Base-by-base conservation (phyloP, 2,797 vertebrate genomes). In the Rallus crepitans region DNA sequence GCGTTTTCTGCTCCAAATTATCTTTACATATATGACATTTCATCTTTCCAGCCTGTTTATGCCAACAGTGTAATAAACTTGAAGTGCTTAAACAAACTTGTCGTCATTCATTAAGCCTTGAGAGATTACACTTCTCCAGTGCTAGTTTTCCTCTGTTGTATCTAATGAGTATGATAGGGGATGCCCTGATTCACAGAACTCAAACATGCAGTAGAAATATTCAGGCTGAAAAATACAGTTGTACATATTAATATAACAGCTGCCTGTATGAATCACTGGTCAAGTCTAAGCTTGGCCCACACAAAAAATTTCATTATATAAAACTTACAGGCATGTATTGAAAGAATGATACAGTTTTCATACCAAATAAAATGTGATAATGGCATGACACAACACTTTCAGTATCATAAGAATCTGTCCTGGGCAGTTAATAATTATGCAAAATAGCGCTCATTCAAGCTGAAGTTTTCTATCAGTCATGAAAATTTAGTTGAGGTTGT, bases 1-100 rank as follows among this genome's bases (percentile, higher is more conserved):
- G 45, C 1, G 1, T 0, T 55, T 79, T 42, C 5, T 93, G 40
- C 35, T 79, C 37, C 48, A 73, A 33, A 87, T 91, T 52, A 59
- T 72, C 13, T 89, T 72, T 48, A 31, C 20, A 12, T 78, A 28
- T 57, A 23, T 66, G 50, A 78, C 20, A 78, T 85, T 91, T 85
- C 28, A 45, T 68, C 53, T 95, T 94, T 78, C 84, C 68, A 75
- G 30, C 35, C 33, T 87, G 28, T 60, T 85, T 80, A 59, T 56
- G 55, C 23, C 50, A 85, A 69, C 33, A 87, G 8, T 14, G 3
- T 68, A 90, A 94, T 87, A 81, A 93, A 75, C 6, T 31, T 73
- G 18, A 80, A 85, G 13, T 35, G 10, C 48, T 87, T 91, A 87
- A 80, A 25, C 35, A 81, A 84, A 72, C 37, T 60, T 72, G 15